Evolutionary conservation across 2,888 invertebrate species (phyloP).

Genomic region (Carcina quercana): DNA sequence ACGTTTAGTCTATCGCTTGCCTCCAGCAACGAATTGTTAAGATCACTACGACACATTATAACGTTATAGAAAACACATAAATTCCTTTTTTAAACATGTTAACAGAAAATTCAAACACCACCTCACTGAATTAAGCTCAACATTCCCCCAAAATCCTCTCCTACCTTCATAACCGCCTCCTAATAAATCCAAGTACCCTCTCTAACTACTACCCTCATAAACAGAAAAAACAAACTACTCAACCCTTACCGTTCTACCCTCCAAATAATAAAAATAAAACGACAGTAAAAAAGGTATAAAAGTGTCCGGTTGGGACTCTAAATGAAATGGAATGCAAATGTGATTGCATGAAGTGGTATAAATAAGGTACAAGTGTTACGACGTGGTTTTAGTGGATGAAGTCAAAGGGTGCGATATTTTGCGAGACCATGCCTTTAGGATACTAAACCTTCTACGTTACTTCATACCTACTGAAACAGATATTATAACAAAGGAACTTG

Average conservation of each 20-base stretch:
- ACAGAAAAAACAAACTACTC: conserved; percentile 40
- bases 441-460: no score
- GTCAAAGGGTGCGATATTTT: conserved; percentile 5
- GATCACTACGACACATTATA: no score
- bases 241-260: conserved; percentile 32
- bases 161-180: conserved; percentile 12
- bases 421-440: no score
- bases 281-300: conserved; percentile 53
- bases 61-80: no score
- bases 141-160: no score
- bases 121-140: no score
- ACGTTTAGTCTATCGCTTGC: no score
- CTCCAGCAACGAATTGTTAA: no score
- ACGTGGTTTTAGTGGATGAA: conserved; percentile 9
- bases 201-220: conserved; percentile 34
- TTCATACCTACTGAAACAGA: no score
- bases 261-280: conserved; percentile 51
- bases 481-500: no score
- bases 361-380: conserved; percentile 21
- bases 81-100: no score
- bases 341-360: conserved; percentile 34
- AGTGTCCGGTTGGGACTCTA: conserved; percentile 39
- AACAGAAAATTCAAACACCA: no score
- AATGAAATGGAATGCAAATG: conserved; percentile 70
- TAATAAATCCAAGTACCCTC: conserved; percentile 13